These are phyloP conservation scores for Argyrosomus regius DNA, from an alignment of 2,797 vertebrate species.

Conservation along the genomic window DNA sequence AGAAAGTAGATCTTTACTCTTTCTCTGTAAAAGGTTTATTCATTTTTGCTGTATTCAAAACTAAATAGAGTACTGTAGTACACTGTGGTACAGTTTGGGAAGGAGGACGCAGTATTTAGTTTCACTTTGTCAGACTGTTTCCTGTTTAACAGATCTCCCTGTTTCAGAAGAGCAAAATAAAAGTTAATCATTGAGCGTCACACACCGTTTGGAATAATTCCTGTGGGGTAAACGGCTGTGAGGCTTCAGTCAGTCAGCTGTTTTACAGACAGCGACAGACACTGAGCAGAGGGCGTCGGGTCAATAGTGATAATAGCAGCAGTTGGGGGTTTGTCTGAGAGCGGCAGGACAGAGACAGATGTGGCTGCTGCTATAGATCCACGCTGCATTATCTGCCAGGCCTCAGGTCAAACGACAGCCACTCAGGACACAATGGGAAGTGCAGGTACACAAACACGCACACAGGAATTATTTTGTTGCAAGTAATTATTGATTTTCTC, in stretches of 20 bases:
- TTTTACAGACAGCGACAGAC: slow-evolving; percentile 52
- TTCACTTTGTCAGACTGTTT: not conserved
- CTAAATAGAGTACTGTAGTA: not conserved
- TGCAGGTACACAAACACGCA: slow-evolving; percentile 33
- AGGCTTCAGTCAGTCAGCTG: slow-evolving; percentile 37
- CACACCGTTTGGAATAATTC: not conserved
- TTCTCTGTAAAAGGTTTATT: not conserved
- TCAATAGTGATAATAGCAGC: slow-evolving; percentile 49
- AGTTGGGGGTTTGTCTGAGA: slow-evolving; percentile 41
- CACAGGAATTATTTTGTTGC: slow-evolving; percentile 31
- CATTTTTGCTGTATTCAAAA: not conserved
- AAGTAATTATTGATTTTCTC: slow-evolving; percentile 27
- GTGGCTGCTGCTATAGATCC: slow-evolving; percentile 62
- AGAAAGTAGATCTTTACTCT: not conserved
- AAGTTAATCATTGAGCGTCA: slow-evolving; percentile 42
- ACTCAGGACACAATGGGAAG: slow-evolving; percentile 55
- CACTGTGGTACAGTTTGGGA: not conserved
- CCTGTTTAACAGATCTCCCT: not conserved
- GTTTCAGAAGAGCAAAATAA: slow-evolving; percentile 5
- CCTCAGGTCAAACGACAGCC: slow-evolving; percentile 59
- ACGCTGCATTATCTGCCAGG: slow-evolving; percentile 58
- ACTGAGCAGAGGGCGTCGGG: slow-evolving; percentile 3
- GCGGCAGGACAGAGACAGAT: slow-evolving; percentile 63
- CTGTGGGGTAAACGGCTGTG: slow-evolving; percentile 10
- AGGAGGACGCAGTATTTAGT: not conserved